Evolutionary conservation across 2,113 vertebrate genomes (phyloP).

Genomic region (Nettapus auritus): DNA sequence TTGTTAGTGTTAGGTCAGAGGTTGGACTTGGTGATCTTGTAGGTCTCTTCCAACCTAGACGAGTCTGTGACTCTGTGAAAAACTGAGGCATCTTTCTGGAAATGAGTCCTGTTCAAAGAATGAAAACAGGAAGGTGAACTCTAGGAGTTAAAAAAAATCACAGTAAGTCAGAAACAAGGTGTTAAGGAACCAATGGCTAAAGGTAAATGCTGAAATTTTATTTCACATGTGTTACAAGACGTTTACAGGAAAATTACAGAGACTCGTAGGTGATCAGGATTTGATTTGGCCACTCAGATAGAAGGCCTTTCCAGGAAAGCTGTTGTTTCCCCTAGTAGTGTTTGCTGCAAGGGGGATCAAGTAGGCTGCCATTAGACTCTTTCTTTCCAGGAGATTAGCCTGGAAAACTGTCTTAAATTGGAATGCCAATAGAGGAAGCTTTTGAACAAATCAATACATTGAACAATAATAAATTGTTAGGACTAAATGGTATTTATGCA

Average conservation of each 20-base stretch:
- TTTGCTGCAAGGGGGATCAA: neutral
- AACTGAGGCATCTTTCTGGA: neutral
- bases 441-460: conserved; percentile 48
- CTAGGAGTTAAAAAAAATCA: neutral
- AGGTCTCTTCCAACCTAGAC: too few species aligned
- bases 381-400: conserved; percentile 33
- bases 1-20: too few species aligned
- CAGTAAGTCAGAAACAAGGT: neutral
- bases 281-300: neutral
- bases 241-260: neutral
- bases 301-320: neutral
- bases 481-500: conserved; percentile 1
- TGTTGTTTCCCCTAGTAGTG: neutral
- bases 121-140: neutral
- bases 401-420: conserved; percentile 34
- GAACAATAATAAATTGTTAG: conserved; percentile 40
- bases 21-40: too few species aligned
- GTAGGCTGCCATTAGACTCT: neutral
- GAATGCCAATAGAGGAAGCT: conserved; percentile 48
- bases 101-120: neutral
- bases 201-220: neutral
- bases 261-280: neutral
- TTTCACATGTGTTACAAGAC: neutral
- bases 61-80: too few species aligned
- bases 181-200: neutral